phyloP scores from a whole-genome alignment of 2,797 vertebrate genomes.

The Aldrovandia affinis region DNA sequence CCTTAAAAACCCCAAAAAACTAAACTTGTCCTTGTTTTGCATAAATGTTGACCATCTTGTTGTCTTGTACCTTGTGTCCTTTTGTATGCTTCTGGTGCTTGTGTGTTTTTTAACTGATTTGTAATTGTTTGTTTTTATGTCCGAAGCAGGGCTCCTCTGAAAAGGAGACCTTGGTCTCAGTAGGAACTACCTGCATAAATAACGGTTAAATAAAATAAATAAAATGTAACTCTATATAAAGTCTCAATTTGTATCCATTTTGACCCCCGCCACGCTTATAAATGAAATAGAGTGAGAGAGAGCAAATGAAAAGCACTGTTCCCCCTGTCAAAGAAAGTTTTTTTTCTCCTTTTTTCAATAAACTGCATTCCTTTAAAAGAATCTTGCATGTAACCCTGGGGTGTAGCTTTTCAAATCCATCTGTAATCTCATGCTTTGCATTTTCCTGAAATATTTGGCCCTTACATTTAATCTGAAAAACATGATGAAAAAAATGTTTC shows the following conservation, averaged over 20 bases:
- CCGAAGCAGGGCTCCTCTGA: too few species aligned
- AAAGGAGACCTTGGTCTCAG: too few species aligned
- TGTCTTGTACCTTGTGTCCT: too few species aligned
- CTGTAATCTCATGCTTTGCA: not conserved
- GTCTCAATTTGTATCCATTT: not conserved
- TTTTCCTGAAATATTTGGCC: not conserved
- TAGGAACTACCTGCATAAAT: too few species aligned
- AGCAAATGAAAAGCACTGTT: not conserved
- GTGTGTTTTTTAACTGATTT: too few species aligned
- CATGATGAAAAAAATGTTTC: not conserved
- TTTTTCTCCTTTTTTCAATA: slow-evolving; percentile 4
- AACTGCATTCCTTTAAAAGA: not conserved
- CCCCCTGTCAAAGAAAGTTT: not conserved
- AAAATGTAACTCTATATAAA: not conserved
- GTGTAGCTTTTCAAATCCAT: not conserved
- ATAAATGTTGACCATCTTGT: too few species aligned
- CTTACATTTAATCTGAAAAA: not conserved
- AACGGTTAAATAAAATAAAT: too few species aligned
- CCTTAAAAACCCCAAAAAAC: too few species aligned
- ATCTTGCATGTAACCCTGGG: not conserved
- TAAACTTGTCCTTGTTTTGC: too few species aligned
- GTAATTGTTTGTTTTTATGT: too few species aligned
- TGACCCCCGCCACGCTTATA: not conserved
- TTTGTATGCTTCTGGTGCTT: too few species aligned
- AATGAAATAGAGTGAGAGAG: not conserved